These are phyloP conservation scores for Ectemnius continuus DNA, from an alignment of 2,888 invertebrate genomes.

Conservation along the genomic window DNA sequence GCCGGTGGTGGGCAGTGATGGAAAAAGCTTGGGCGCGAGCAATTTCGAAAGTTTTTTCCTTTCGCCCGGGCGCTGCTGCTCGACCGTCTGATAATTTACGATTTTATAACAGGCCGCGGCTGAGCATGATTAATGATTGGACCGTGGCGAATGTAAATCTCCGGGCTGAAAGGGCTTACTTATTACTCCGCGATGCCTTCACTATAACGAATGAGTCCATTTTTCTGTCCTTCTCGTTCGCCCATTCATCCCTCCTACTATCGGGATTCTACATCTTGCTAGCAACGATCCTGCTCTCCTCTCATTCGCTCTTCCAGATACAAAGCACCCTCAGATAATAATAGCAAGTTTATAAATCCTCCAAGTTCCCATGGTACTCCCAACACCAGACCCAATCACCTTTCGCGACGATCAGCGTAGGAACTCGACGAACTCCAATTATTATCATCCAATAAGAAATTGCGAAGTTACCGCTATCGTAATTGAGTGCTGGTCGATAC, in stretches of 20 bases:
- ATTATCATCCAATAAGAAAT: too few species aligned
- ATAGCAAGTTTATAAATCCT: neutral
- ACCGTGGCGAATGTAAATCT: neutral
- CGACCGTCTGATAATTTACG: constrained; percentile 32
- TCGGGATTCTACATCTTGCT: neutral
- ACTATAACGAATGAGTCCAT: constrained; percentile 11
- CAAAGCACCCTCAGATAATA: neutral
- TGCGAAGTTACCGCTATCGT: too few species aligned
- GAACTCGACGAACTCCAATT: too few species aligned
- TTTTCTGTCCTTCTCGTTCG: neutral
- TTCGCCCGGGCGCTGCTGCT: neutral
- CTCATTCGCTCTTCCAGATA: neutral
- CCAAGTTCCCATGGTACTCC: too few species aligned
- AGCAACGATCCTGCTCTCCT: neutral
- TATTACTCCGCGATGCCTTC: constrained; percentile 1
- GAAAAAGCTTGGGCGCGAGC: constrained; percentile 8
- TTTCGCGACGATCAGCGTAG: too few species aligned
- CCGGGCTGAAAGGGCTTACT: constrained; percentile 7
- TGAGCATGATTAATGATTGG: constrained; percentile 34
- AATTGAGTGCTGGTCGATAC: too few species aligned
- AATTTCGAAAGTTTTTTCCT: constrained; percentile 3
- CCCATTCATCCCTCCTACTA: neutral
- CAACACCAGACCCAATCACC: too few species aligned
- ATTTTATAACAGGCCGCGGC: constrained; percentile 42
- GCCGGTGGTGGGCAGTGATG: constrained; percentile 9